Conservation (phyloP, 2,888 invertebrate genomes). For the Norana najaformis region DNA sequence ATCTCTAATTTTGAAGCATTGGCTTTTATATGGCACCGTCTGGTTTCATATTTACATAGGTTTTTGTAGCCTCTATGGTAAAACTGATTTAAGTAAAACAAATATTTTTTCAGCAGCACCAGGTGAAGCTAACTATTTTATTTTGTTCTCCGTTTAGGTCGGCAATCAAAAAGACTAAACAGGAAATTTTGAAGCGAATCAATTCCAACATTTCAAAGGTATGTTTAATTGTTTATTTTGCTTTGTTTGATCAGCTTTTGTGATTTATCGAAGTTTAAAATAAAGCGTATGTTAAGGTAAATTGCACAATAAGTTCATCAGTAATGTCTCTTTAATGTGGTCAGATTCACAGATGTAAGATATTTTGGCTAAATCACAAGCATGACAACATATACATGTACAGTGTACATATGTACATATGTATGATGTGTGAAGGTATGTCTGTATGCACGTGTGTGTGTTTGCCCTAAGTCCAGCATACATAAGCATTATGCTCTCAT, state of each 20-base stretch:
- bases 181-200: conserved; percentile 21
- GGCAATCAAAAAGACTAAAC: conserved; percentile 1
- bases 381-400: too few species aligned
- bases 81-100: neutral
- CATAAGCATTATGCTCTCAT: too few species aligned
- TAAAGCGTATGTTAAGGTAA: neutral
- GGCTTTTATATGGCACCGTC: neutral
- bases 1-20: neutral
- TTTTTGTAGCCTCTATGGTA: neutral
- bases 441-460: too few species aligned
- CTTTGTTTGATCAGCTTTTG: neutral
- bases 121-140: neutral
- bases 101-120: too few species aligned
- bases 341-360: too few species aligned
- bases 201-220: conserved; percentile 24
- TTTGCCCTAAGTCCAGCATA: too few species aligned
- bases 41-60: neutral
- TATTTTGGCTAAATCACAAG: too few species aligned
- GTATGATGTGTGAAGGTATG: too few species aligned
- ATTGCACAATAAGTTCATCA: too few species aligned
- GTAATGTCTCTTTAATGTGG: too few species aligned
- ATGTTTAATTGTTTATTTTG: neutral
- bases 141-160: neutral
- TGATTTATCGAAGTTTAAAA: neutral
- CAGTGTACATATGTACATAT: too few species aligned